Conservation (phyloP, 2,113 vertebrate genomes). For the Calonectris borealis region DNA sequence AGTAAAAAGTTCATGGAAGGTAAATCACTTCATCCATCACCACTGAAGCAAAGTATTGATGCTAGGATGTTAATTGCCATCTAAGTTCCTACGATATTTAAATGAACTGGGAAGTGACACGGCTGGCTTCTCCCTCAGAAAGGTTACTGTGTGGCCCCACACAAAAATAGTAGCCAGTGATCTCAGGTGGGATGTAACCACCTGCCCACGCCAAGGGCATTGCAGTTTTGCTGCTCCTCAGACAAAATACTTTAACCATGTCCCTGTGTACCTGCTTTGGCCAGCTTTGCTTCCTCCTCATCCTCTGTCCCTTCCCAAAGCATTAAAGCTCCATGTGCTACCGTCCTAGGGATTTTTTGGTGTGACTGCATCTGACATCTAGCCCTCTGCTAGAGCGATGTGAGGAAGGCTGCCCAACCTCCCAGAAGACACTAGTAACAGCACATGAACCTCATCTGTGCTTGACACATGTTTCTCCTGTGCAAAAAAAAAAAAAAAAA, state of each 20-base stretch:
- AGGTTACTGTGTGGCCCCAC: neutral
- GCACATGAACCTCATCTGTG: neutral
- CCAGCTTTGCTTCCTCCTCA: neutral
- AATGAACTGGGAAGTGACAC: neutral
- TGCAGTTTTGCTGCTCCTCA: neutral
- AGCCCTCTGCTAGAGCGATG: neutral
- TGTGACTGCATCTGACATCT: neutral
- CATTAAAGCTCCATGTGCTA: neutral
- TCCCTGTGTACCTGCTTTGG: neutral
- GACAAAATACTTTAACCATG: neutral
- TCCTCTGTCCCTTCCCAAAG: neutral
- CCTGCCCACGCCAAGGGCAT: neutral
- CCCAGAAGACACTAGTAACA: neutral
- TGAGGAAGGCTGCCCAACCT: neutral
- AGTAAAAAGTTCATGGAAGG: neutral
- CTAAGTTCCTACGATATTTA: neutral
- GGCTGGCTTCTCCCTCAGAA: neutral
- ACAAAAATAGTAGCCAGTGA: neutral
- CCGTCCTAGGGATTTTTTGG: fast-evolving
- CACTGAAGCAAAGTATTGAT: neutral
- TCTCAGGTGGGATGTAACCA: neutral
- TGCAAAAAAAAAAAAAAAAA: neutral
- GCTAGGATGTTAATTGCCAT: neutral
- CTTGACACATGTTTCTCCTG: neutral
- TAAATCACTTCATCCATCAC: neutral